A percentile compares a stretch with the other conserved stretches of the same genome.
phyloP scores from a whole-genome alignment of 1,140 invertebrate species.

The Penaeus indicus region DNA sequence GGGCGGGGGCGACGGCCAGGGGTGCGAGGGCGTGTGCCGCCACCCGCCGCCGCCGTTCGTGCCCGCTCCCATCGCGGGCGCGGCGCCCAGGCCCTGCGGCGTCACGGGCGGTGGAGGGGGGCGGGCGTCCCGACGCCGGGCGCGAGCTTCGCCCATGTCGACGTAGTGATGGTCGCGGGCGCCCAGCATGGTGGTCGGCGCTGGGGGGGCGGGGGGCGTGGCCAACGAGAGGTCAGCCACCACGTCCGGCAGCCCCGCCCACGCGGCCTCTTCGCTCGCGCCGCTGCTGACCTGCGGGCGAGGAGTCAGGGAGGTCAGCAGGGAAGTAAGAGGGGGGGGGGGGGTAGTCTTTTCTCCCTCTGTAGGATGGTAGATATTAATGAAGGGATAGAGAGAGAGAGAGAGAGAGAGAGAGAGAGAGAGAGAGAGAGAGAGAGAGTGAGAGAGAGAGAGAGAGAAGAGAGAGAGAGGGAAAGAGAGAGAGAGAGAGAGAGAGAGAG shows the following conservation, averaged over 20 bases:
- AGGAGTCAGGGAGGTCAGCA: neutral
- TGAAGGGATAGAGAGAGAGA: too few relatives aligned
- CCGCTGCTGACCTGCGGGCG: constrained; percentile 23
- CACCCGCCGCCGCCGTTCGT: constrained; percentile 72
- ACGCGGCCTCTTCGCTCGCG: constrained; percentile 20
- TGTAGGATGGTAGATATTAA: too few relatives aligned
- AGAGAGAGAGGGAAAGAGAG: too few relatives aligned
- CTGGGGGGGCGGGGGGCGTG: constrained; percentile 16
- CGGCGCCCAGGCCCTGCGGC: constrained; percentile 52
- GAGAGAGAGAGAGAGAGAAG: too few relatives aligned
- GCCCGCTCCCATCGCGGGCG: constrained; percentile 26
- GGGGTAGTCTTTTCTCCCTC: neutral
- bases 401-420: too few relatives aligned
- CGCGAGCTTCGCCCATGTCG: constrained; percentile 39
- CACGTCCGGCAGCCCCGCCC: constrained; percentile 49
- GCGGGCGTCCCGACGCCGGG: constrained; percentile 47
- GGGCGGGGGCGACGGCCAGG: constrained; percentile 59
- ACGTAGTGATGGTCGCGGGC: constrained; percentile 54
- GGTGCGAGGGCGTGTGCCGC: constrained; percentile 47
- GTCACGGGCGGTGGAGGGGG: constrained; percentile 54
- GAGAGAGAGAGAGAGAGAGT: too few relatives aligned
- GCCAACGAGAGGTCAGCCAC: constrained; percentile 40
- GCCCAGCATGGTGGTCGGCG: constrained; percentile 40
- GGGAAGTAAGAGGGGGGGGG: neutral
- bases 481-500: too few relatives aligned